These are phyloP conservation scores for Babyrousa celebensis DNA, from an alignment of 2,797 vertebrate genomes.

Conservation along the genomic window DNA sequence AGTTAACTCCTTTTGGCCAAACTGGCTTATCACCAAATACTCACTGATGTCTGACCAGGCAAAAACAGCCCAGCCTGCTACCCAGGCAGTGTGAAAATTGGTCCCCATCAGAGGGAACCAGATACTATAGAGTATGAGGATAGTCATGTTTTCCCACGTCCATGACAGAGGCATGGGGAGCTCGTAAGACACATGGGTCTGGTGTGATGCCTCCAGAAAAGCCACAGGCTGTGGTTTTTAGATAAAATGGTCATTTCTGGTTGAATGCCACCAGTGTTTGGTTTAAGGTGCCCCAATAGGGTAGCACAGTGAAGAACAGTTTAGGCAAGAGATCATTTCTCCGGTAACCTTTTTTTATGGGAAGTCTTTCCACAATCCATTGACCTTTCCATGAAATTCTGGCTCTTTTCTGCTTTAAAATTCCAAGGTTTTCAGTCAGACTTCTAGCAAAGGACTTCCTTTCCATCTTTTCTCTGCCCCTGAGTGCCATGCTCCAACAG, in stretches of 20 bases:
- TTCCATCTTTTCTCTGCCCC: not conserved
- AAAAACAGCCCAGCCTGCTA: not conserved
- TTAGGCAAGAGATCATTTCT: conserved; percentile 4
- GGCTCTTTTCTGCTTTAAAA: not conserved
- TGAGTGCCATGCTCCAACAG: not conserved
- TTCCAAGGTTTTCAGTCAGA: not conserved
- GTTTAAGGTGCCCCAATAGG: not conserved
- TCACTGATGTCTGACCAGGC: not conserved
- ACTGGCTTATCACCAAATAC: not conserved
- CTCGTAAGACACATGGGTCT: not conserved
- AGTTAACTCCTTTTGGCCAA: not conserved
- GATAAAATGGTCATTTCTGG: not conserved
- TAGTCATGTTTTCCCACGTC: not conserved
- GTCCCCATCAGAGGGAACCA: not conserved
- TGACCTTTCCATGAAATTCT: not conserved
- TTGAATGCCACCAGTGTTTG: not conserved
- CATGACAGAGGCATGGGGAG: not conserved
- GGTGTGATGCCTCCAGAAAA: not conserved
- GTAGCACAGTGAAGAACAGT: not conserved
- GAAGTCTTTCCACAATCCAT: not conserved
- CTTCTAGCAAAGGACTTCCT: not conserved
- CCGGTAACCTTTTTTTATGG: not conserved
- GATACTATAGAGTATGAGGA: not conserved
- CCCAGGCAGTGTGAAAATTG: not conserved
- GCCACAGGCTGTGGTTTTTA: not conserved